These are phyloP conservation scores for Pseudolaguvia tuberculata DNA, from an alignment of 2,113 vertebrate genomes.

Conservation along the genomic window DNA sequence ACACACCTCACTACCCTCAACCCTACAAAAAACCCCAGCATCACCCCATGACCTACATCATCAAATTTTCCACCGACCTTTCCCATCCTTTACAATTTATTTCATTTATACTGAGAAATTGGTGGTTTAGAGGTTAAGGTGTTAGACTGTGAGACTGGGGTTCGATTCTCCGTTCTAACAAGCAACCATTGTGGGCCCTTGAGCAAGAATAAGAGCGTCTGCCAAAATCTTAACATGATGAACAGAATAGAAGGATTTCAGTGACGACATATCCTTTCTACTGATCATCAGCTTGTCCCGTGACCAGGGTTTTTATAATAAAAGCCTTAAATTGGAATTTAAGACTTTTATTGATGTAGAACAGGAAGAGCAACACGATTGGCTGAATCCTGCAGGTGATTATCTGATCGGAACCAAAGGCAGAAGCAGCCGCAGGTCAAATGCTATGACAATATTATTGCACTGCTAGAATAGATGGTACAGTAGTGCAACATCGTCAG, in stretches of 20 bases:
- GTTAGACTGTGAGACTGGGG: no score
- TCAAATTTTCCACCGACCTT: background rate
- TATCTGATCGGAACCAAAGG: background rate
- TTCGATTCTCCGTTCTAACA: no score
- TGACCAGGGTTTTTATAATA: background rate
- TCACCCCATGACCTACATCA: background rate
- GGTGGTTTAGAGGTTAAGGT: no score
- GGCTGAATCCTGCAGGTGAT: background rate
- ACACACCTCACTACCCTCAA: constrained; percentile 41
- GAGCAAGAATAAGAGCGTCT: no score
- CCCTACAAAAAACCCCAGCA: background rate
- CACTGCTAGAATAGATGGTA: constrained; percentile 95
- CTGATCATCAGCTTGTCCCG: background rate
- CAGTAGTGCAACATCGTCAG: constrained; percentile 99
- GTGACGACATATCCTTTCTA: background rate
- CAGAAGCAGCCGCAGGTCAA: constrained; percentile 72
- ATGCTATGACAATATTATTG: constrained; percentile 99
- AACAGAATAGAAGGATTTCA: no score
- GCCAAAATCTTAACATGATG: background rate
- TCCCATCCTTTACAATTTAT: no score
- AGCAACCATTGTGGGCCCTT: no score
- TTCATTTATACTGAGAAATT: no score
- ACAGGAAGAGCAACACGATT: background rate
- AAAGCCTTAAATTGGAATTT: background rate
- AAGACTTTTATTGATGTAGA: background rate